Evolutionary conservation across 2,888 invertebrate species (phyloP).

Genomic region (Oxycera nigricornis): DNA sequence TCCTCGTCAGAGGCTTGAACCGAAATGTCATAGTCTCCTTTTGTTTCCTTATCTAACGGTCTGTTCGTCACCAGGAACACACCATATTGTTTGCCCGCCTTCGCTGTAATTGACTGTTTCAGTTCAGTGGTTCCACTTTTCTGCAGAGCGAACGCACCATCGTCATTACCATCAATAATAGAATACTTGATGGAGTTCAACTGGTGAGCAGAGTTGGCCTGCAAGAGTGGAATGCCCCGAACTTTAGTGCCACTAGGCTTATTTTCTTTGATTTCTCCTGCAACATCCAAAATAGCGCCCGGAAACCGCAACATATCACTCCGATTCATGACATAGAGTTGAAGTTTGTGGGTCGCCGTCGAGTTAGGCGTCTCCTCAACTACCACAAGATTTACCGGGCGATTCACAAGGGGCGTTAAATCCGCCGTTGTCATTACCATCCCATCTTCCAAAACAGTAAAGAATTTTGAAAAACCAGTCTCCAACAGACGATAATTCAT

Average conservation of each 20-base stretch:
- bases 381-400: conserved; percentile 81
- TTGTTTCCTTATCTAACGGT: conserved; percentile 80
- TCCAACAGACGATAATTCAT: conserved; percentile 72
- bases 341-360: conserved; percentile 80
- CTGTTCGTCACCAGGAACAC: conserved; percentile 78
- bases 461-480: conserved; percentile 82
- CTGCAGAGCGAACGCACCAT: conserved; percentile 76
- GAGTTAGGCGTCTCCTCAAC: conserved; percentile 82
- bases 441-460: conserved; percentile 86
- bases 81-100: conserved; percentile 68
- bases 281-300: conserved; percentile 67
- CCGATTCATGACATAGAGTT: conserved; percentile 83
- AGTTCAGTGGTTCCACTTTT: conserved; percentile 63
- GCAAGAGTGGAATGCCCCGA: conserved; percentile 73
- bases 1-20: conserved; percentile 82
- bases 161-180: conserved; percentile 79
- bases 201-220: conserved; percentile 73
- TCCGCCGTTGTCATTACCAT: conserved; percentile 91
- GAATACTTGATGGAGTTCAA: conserved; percentile 75
- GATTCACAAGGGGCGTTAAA: conserved; percentile 79
- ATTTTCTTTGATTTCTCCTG: conserved; percentile 81
- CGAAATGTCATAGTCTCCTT: conserved; percentile 74
- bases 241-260: conserved; percentile 75
- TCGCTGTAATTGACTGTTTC: conserved; percentile 44
- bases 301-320: conserved; percentile 82